Conservation (phyloP, 2,888 invertebrate genomes). For the Rotaria macrura region DNA sequence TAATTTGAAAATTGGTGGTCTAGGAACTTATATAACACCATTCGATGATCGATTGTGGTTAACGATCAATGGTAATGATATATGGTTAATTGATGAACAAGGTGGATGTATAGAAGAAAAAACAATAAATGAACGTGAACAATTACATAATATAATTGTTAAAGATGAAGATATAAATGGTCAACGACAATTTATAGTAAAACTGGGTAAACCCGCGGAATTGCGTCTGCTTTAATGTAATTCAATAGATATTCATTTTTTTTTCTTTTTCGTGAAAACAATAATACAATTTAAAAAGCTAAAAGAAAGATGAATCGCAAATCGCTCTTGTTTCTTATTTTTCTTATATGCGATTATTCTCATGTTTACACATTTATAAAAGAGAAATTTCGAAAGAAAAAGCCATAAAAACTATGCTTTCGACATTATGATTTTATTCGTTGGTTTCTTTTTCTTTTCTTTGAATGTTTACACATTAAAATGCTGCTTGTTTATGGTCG, state of each 20-base stretch:
- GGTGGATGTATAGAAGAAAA: not conserved
- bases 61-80: not conserved
- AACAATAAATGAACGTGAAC: not conserved
- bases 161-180: not conserved
- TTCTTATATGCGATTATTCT: not conserved
- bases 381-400: not conserved
- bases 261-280: not conserved
- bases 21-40: not conserved
- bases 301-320: not conserved
- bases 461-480: not conserved
- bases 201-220: not conserved
- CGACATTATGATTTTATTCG: not conserved
- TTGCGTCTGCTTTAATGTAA: not conserved
- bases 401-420: not conserved
- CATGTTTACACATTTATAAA: not conserved
- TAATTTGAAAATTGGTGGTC: not conserved
- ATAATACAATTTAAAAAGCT: not conserved
- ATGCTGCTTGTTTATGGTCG: not conserved
- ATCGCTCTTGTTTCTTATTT: not conserved
- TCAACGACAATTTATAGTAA: not conserved
- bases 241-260: not conserved
- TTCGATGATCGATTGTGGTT: not conserved
- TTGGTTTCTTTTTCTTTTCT: not conserved
- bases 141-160: not conserved
- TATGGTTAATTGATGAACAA: not conserved